These are phyloP conservation scores for Tetropium fuscum DNA, from an alignment of 2,888 invertebrate species.

Conservation along the genomic window DNA sequence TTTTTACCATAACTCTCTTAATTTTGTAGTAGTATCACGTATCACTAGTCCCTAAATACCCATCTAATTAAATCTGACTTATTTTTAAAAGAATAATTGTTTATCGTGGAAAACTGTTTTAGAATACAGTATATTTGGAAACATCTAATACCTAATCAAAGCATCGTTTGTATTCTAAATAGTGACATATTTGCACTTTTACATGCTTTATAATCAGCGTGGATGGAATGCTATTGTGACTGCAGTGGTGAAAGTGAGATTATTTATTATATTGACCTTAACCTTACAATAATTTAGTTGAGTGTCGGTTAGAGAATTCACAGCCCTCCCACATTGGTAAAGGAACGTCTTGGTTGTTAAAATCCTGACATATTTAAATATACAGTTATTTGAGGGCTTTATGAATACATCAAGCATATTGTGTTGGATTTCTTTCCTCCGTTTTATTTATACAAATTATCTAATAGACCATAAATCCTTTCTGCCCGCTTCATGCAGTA, in stretches of 20 bases:
- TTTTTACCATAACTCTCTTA: too few relatives aligned
- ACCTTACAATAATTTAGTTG: slow-evolving; percentile 22
- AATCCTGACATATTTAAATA: slow-evolving; percentile 7
- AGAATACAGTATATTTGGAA: too few relatives aligned
- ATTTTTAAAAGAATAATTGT: too few relatives aligned
- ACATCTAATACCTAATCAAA: not conserved
- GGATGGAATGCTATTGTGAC: slow-evolving; percentile 22
- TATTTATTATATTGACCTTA: slow-evolving; percentile 24
- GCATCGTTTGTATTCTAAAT: slow-evolving; percentile 1
- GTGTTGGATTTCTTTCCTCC: not conserved
- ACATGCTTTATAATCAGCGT: slow-evolving; percentile 7
- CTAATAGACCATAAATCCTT: too few relatives aligned
- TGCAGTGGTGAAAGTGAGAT: slow-evolving; percentile 17
- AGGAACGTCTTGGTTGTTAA: slow-evolving; percentile 5
- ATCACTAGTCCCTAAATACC: too few relatives aligned
- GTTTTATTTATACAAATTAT: not conserved
- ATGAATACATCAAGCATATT: slow-evolving; percentile 12
- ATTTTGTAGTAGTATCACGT: too few relatives aligned
- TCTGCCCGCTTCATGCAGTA: too few relatives aligned
- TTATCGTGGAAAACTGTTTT: too few relatives aligned
- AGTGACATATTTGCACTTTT: slow-evolving; percentile 6
- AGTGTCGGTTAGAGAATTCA: slow-evolving; percentile 15
- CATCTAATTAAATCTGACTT: too few relatives aligned
- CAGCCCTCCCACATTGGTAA: slow-evolving; percentile 20
- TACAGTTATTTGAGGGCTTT: slow-evolving; percentile 1